Percentiles rank a stretch among this genome's conserved stretches.
phyloP scores from a whole-genome alignment of 30 jellyfish, hydroid and myxozoan genomes.

The Cassiopea xamachana region DNA sequence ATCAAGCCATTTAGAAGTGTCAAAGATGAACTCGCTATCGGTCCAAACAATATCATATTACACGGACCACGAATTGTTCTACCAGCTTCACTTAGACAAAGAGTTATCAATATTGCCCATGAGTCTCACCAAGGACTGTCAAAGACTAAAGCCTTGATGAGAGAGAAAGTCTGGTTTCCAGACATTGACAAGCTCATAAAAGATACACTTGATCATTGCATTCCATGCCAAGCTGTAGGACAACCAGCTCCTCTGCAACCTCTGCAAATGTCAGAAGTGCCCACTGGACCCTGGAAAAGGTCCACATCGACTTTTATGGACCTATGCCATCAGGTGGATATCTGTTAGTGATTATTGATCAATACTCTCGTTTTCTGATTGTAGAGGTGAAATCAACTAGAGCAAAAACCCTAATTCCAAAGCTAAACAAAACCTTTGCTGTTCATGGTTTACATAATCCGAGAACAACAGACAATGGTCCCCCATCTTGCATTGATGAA shows the following conservation, averaged over 20 bases:
- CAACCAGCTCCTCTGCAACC: slow-evolving; percentile 26
- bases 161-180: slow-evolving; percentile 67
- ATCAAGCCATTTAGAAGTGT: slow-evolving; percentile 14
- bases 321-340: slow-evolving; percentile 53
- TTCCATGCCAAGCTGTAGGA: slow-evolving; percentile 65
- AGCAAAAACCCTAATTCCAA: slow-evolving; percentile 45
- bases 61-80: slow-evolving; percentile 17
- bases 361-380: slow-evolving; percentile 46
- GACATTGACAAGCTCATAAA: slow-evolving; percentile 27
- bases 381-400: slow-evolving; percentile 62
- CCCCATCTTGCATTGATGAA: slow-evolving; percentile 60
- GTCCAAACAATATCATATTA: slow-evolving; percentile 12
- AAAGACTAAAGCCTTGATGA: slow-evolving; percentile 30
- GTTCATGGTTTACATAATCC: slow-evolving; percentile 25
- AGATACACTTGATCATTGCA: slow-evolving; percentile 43
- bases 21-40: slow-evolving; percentile 9
- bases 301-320: slow-evolving; percentile 59
- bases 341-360: slow-evolving; percentile 39
- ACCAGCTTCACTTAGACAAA: slow-evolving; percentile 10
- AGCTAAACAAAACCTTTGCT: slow-evolving; percentile 30
- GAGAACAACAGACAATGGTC: slow-evolving; percentile 56
- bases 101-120: slow-evolving; percentile 10
- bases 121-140: slow-evolving; percentile 54
- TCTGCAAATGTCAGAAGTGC: slow-evolving; percentile 28
- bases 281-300: slow-evolving; percentile 41